Conservation (phyloP, 2,888 invertebrate genomes). For the Salpingus planirostris region DNA sequence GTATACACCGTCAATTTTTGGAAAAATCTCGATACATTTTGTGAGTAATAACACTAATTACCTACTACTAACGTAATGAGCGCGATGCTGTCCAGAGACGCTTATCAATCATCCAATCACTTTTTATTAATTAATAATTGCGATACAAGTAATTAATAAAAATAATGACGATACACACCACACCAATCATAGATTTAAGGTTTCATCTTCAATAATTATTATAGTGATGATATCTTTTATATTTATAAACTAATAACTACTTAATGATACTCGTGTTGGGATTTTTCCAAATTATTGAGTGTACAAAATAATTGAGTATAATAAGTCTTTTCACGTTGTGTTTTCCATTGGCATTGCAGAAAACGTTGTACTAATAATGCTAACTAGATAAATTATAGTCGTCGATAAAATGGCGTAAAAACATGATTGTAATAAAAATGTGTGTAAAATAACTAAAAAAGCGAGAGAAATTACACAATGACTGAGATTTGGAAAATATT, state of each 20-base stretch:
- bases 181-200: conserved; percentile 14
- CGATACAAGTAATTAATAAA: too few relatives aligned
- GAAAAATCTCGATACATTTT: too few relatives aligned
- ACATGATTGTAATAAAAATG: conserved; percentile 32
- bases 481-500: too few relatives aligned
- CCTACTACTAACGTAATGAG: too few relatives aligned
- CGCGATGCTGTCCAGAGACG: too few relatives aligned
- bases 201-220: conserved; percentile 6
- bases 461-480: conserved; percentile 31
- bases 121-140: too few relatives aligned
- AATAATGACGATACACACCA: too few relatives aligned
- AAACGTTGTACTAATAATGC: conserved; percentile 13
- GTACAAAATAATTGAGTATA: conserved; percentile 10
- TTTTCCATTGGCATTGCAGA: conserved; percentile 27
- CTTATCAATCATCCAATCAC: too few relatives aligned
- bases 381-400: conserved; percentile 29
- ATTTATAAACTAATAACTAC: too few relatives aligned
- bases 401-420: conserved; percentile 29
- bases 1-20: conserved; percentile 25
- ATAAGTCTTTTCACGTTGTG: conserved; percentile 3
- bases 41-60: too few relatives aligned
- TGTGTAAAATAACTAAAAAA: conserved; percentile 33
- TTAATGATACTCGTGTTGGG: too few relatives aligned
- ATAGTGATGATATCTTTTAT: too few relatives aligned
- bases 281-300: conserved; percentile 10